These are phyloP conservation scores for Drosophila lacicola DNA, from an alignment of 2,888 invertebrate genomes.

Conservation along the genomic window DNA sequence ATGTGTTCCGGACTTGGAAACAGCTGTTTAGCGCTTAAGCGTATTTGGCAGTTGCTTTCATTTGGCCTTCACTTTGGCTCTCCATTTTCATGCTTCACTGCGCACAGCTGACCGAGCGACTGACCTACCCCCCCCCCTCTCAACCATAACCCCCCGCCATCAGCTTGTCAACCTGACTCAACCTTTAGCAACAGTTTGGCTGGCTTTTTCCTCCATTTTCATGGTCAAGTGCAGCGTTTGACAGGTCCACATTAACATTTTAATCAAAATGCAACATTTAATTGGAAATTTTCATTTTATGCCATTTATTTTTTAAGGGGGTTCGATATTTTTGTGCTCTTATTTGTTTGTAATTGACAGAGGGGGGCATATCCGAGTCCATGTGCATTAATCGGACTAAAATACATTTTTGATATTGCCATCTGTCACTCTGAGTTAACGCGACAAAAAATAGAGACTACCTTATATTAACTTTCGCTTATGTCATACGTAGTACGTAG, in stretches of 20 bases:
- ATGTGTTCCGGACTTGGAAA: conserved; percentile 21
- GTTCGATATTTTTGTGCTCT: too few relatives aligned
- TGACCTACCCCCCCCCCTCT: not conserved
- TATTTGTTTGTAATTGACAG: too few relatives aligned
- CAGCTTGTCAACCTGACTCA: conserved; percentile 6
- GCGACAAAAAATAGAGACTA: too few relatives aligned
- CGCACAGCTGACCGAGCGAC: conserved; percentile 34
- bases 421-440: too few relatives aligned
- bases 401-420: too few relatives aligned
- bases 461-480: too few relatives aligned
- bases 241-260: conserved; percentile 32
- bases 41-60: conserved; percentile 50
- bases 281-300: conserved; percentile 20
- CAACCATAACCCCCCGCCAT: not conserved
- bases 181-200: conserved; percentile 41
- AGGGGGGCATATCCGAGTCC: too few relatives aligned
- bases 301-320: too few relatives aligned
- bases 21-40: conserved; percentile 59
- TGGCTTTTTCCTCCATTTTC: conserved; percentile 14
- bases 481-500: too few relatives aligned
- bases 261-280: conserved; percentile 58
- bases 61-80: conserved; percentile 24
- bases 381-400: too few relatives aligned
- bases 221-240: conserved; percentile 4
- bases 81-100: conserved; percentile 44